Conservation (phyloP, 2,888 invertebrate species). For the Dasysyrphus albostriatus region DNA sequence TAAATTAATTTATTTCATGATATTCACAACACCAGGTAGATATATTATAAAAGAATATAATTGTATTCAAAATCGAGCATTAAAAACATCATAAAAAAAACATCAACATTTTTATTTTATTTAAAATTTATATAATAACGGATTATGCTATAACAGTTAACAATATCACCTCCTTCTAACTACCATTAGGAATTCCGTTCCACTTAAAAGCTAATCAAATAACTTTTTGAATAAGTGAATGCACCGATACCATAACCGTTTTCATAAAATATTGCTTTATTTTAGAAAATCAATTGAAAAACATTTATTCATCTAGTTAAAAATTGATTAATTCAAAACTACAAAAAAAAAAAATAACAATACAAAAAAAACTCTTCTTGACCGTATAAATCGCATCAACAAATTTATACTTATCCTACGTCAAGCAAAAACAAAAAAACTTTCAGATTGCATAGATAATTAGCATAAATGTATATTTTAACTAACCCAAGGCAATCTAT, state of each 20-base stretch:
- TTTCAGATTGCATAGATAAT: background rate
- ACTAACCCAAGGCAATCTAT: constrained; percentile 1
- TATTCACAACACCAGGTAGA: too few species aligned
- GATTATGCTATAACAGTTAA: background rate
- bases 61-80: too few species aligned
- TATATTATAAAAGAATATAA: too few species aligned
- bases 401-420: background rate
- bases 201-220: constrained; percentile 4
- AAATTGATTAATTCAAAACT: constrained; percentile 29
- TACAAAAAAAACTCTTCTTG: background rate
- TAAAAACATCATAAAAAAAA: too few species aligned
- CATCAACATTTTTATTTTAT: too few species aligned
- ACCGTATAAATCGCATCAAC: constrained; percentile 7
- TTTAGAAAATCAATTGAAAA: background rate
- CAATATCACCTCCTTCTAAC: background rate
- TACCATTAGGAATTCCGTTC: constrained; percentile 2
- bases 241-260: background rate
- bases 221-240: background rate
- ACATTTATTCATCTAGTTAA: constrained; percentile 24
- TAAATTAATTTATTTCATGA: too few species aligned
- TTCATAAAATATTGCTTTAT: background rate
- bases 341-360: too few species aligned
- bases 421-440: background rate
- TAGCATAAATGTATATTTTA: constrained; percentile 13
- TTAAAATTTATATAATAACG: too few species aligned